A percentile compares a stretch with the other conserved stretches of the same genome.
phyloP scores from a whole-genome alignment of 2,113 vertebrate genomes.

The Circaetus gallicus region DNA sequence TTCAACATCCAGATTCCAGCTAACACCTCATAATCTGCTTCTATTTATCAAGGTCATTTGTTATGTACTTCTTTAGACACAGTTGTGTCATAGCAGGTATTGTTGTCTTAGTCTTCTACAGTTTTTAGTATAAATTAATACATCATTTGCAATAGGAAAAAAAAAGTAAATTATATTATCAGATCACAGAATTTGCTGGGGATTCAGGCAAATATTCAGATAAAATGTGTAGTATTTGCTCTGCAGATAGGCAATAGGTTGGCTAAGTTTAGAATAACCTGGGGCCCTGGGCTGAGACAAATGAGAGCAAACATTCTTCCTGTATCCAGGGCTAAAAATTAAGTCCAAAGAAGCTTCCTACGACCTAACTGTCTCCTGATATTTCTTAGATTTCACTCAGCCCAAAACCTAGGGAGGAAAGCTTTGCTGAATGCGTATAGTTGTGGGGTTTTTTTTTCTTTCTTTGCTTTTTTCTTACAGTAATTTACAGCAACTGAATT shows the following conservation, averaged over 20 bases:
- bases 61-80: background rate
- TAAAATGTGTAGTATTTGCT: background rate
- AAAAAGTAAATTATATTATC: background rate
- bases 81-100: background rate
- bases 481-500: background rate
- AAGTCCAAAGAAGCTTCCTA: background rate
- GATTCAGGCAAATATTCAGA: background rate
- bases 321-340: background rate
- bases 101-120: background rate
- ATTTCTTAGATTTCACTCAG: background rate
- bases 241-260: background rate
- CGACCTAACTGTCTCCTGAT: background rate
- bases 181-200: background rate
- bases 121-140: background rate
- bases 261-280: background rate
- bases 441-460: background rate
- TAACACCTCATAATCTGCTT: background rate
- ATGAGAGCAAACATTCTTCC: background rate
- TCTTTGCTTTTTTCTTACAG: background rate
- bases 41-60: background rate
- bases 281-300: background rate
- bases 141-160: background rate
- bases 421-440: background rate
- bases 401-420: background rate
- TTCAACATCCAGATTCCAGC: background rate